Conservation (phyloP, 2,113 vertebrate genomes). For the Dissostichus mawsoni region DNA sequence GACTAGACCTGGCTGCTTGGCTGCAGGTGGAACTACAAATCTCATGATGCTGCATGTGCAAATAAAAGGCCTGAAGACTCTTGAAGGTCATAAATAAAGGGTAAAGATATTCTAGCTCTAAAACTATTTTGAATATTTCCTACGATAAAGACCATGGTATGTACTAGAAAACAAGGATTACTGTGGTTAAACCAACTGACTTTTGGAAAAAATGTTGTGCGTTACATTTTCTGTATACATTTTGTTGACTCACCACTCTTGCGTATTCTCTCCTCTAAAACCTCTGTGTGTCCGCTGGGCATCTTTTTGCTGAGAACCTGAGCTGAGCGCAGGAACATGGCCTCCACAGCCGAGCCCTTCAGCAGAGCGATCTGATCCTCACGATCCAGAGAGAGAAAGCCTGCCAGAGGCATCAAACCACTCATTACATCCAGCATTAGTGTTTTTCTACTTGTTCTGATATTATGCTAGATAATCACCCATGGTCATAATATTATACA, state of each 20-base stretch:
- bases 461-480: not conserved
- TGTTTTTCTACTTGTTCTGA: not conserved
- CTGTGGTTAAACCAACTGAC: not conserved
- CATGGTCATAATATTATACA: not conserved
- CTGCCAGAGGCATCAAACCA: slow-evolving; percentile 72
- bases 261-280: slow-evolving; percentile 94
- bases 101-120: not conserved
- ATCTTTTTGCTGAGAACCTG: slow-evolving; percentile 94
- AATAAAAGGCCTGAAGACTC: not conserved
- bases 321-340: slow-evolving; percentile 97
- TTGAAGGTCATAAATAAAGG: slow-evolving; percentile 14
- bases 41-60: slow-evolving; percentile 1
- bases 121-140: not conserved
- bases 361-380: slow-evolving; percentile 98
- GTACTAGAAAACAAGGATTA: not conserved
- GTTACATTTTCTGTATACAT: not conserved
- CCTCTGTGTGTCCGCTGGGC: slow-evolving; percentile 88
- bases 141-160: not conserved
- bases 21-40: slow-evolving; percentile 24
- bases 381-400: slow-evolving; percentile 94
- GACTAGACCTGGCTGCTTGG: slow-evolving; percentile 22
- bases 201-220: not conserved
- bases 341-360: slow-evolving; percentile 98
- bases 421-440: not conserved
- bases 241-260: slow-evolving; percentile 90